Evolutionary conservation across 2,113 vertebrate genomes (phyloP).

Genomic region (Pomatorhinus ruficollis): DNA sequence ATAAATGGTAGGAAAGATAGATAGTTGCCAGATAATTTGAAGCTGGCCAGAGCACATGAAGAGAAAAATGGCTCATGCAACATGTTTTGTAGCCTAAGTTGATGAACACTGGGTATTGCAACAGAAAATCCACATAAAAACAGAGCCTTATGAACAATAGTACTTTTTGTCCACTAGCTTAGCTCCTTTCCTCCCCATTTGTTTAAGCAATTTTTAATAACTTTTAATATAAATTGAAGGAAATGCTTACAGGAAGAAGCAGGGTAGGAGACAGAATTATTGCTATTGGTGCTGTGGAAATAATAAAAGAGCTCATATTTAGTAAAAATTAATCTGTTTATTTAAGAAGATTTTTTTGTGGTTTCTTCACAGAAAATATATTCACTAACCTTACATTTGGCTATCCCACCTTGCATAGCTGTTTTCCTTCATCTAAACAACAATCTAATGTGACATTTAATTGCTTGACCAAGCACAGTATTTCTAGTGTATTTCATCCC

Average conservation of each 20-base stretch:
- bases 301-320: neutral
- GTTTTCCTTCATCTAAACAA: neutral
- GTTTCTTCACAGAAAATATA: neutral
- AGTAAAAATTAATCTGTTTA: neutral
- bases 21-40: neutral
- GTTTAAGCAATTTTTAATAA: neutral
- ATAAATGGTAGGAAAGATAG: neutral
- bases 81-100: neutral
- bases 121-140: neutral
- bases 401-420: neutral
- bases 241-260: neutral
- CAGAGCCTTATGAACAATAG: neutral
- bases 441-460: neutral
- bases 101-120: neutral
- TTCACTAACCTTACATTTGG: neutral
- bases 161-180: neutral
- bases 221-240: neutral
- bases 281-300: neutral
- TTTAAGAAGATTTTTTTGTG: accelerated
- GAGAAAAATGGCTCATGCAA: neutral
- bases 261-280: neutral
- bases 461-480: neutral
- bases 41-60: neutral
- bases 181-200: neutral
- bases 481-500: neutral